Percentiles rank a stretch among this genome's conserved stretches.
phyloP scores from a whole-genome alignment of 2,888 invertebrate species.

The Gortyna flavago region DNA sequence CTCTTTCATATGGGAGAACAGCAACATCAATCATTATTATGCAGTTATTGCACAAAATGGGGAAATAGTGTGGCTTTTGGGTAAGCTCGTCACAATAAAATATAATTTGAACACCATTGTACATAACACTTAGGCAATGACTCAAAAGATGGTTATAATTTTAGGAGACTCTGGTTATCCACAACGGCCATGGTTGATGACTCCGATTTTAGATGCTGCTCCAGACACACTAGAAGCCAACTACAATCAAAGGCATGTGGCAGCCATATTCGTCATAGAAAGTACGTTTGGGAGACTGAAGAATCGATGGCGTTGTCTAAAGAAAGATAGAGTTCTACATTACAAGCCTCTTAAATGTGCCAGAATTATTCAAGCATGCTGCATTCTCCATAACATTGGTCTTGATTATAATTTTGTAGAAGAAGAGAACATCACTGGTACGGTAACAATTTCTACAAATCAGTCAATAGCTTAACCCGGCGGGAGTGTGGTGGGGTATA shows the following conservation, averaged over 20 bases:
- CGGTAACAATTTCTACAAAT: neutral
- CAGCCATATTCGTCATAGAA: neutral
- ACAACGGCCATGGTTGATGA: constrained; percentile 8
- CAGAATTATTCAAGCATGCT: constrained; percentile 9
- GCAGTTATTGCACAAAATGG: constrained; percentile 1
- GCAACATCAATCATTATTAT: constrained; percentile 4
- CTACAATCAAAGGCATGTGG: no score
- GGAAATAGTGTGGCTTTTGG: constrained; percentile 4
- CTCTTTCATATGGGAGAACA: constrained; percentile 16
- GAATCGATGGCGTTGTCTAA: constrained; percentile 21
- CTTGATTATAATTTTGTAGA: neutral
- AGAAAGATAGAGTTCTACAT: constrained; percentile 5
- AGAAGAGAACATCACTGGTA: constrained; percentile 6
- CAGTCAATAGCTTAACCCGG: no score
- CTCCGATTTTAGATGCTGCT: neutral
- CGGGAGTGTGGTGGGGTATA: no score
- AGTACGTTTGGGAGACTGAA: constrained; percentile 10
- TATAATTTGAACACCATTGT: neutral
- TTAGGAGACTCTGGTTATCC: constrained; percentile 13
- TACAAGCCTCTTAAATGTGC: constrained; percentile 22
- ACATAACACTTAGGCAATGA: neutral
- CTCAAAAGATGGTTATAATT: constrained; percentile 3
- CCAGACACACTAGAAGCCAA: neutral
- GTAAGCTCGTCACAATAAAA: neutral
- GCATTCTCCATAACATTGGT: constrained; percentile 3